Conservation (phyloP, 2,888 invertebrate species). For the Dascillus cervinus region DNA sequence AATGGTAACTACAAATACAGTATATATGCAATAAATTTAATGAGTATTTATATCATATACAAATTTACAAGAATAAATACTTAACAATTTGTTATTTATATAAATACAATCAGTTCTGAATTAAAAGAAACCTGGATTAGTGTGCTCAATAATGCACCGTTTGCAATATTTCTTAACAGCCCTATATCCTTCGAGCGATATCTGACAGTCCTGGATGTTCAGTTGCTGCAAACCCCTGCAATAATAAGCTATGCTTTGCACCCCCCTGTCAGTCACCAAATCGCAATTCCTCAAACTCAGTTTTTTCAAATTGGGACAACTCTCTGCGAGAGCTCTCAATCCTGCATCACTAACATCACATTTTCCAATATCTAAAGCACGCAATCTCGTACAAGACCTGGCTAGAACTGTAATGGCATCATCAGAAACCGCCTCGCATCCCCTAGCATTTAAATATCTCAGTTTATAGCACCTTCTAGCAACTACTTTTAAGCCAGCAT, state of each 20-base stretch:
- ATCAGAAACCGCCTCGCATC: slow-evolving; percentile 91
- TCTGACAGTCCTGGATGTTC: slow-evolving; percentile 89
- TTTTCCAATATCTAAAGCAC: slow-evolving; percentile 86
- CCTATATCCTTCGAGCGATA: slow-evolving; percentile 80
- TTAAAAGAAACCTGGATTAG: slow-evolving; percentile 86
- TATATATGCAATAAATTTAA: slow-evolving; percentile 15
- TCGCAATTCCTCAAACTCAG: slow-evolving; percentile 86
- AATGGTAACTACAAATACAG: too few species aligned
- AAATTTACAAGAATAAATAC: slow-evolving; percentile 23
- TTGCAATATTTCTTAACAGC: slow-evolving; percentile 91
- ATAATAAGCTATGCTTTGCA: slow-evolving; percentile 82
- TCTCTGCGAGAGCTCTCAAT: slow-evolving; percentile 75
- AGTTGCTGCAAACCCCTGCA: slow-evolving; percentile 84
- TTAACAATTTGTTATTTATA: slow-evolving; percentile 20
- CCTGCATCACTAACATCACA: slow-evolving; percentile 91
- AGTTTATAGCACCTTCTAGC: slow-evolving; percentile 83
- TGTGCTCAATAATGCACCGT: slow-evolving; percentile 88
- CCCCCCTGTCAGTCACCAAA: slow-evolving; percentile 80
- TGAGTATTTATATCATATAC: slow-evolving; percentile 16
- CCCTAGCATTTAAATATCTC: slow-evolving; percentile 82
- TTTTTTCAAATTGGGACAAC: slow-evolving; percentile 85
- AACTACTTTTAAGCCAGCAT: slow-evolving; percentile 80
- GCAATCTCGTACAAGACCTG: slow-evolving; percentile 73
- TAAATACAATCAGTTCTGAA: slow-evolving; percentile 20
- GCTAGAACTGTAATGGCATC: slow-evolving; percentile 83